These are phyloP conservation scores for Brenthis hecate DNA, from an alignment of 2,888 invertebrate genomes.

Conservation along the genomic window DNA sequence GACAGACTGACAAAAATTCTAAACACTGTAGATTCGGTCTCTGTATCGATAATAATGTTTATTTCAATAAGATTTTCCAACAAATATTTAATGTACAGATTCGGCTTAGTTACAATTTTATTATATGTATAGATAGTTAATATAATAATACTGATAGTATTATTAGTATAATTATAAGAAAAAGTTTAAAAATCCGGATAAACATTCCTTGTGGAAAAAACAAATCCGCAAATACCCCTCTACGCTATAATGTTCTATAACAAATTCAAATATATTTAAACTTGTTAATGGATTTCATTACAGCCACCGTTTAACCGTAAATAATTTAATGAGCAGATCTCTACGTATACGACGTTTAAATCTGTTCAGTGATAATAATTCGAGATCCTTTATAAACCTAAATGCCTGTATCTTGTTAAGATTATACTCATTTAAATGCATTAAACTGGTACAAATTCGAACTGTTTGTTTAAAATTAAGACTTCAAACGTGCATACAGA, in stretches of 20 bases:
- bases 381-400: slow-evolving; percentile 10
- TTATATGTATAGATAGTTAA: no score
- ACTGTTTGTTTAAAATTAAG: slow-evolving; percentile 24
- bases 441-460: slow-evolving; percentile 2
- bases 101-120: no score
- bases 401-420: slow-evolving; percentile 24
- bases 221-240: no score
- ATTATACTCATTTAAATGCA: slow-evolving; percentile 16
- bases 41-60: no score
- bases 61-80: no score
- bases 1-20: no score
- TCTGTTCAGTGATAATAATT: slow-evolving; percentile 19
- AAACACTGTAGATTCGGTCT: no score
- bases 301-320: neutral
- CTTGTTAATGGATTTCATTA: slow-evolving; percentile 1
- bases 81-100: no score
- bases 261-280: neutral
- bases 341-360: neutral
- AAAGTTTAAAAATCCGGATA: no score
- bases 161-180: no score
- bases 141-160: no score
- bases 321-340: slow-evolving; percentile 15
- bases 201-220: no score
- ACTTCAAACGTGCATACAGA: slow-evolving; percentile 20
- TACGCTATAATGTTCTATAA: neutral